Conservation (phyloP, 2,113 vertebrate genomes). For the Odontophorus gujanensis region DNA sequence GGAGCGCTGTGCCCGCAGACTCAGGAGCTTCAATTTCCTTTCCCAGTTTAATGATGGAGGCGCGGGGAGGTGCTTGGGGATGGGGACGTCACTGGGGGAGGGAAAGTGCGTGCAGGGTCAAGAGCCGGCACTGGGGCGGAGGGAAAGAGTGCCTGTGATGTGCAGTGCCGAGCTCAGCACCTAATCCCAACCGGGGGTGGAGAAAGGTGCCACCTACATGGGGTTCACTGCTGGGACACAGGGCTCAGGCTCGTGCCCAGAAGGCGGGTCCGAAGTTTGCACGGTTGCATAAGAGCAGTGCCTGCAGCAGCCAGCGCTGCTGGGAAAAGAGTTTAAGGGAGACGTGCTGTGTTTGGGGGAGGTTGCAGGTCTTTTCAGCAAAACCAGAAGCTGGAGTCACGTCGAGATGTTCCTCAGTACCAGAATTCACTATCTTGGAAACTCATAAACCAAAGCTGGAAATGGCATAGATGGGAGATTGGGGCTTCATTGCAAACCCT, state of each 20-base stretch:
- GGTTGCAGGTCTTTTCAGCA: background rate
- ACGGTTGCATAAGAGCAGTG: background rate
- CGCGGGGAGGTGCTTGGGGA: background rate
- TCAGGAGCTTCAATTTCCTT: background rate
- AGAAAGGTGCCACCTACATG: fast-evolving
- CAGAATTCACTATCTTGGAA: background rate
- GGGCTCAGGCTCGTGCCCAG: background rate
- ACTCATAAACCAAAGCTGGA: background rate
- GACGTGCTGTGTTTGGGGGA: background rate
- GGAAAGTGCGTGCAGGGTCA: background rate
- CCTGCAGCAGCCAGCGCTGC: background rate
- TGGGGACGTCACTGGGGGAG: no score
- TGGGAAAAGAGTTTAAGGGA: background rate
- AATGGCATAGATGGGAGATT: fast-evolving
- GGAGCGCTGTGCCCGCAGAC: background rate
- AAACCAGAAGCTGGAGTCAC: background rate
- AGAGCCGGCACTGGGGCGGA: background rate
- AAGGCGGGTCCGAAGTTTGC: background rate
- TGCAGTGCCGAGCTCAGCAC: background rate
- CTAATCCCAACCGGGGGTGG: background rate
- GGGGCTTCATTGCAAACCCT: background rate
- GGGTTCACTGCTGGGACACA: fast-evolving
- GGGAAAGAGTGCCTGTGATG: background rate
- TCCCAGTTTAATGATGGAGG: background rate
- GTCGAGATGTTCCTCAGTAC: fast-evolving